Base-by-base conservation (phyloP, 2,888 invertebrate genomes). In the Amphipoea oculea region DNA sequence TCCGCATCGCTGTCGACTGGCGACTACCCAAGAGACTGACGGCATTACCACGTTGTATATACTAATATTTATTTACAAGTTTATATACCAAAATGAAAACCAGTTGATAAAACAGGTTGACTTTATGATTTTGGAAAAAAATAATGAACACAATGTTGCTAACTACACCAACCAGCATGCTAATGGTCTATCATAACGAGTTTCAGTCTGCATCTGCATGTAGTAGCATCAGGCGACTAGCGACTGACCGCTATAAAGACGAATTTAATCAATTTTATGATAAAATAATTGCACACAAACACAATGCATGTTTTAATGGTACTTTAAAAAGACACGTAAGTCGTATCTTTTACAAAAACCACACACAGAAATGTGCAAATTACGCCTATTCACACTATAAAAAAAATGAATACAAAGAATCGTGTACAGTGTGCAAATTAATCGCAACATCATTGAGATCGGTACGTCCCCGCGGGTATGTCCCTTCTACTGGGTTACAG, bases 401-500 rank as follows among this genome's bases (percentile, higher is more conserved):
- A 81, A 83, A 71, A 81, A 83, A 71, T 74, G 45, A 20, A 11
- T 73, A 73, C 51, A n/a, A 75, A 73, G 74, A 84, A 80, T 80
- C 63, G 60, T 84, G 76, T 73, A 77, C 69, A 63, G 76, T 77
- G 68, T 76, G 72, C 66, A 77, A 75, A 85, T 80, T 73, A 80
- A 81, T 84, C 62, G 62, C 66, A 11, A 77, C 6, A 87, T 66
- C 81, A 83, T 76, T 85, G 85, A 87, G 72, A 81, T 78, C 65
- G 81, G 89, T 89, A 54, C 78, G 73, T 90, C 84, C 89, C 90
- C 87, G 83, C 74, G 89, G 89, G 85, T 73, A 83, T 87, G 82
- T 83, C 85, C 89, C 87, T 74, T 45, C 62, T 66, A 78, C 78
- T 17, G 1, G 1, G 77, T 74, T 54, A 71, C 73, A 77, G 62